phyloP scores from a whole-genome alignment of 2,888 invertebrate species.

The Fragum fragum region DNA sequence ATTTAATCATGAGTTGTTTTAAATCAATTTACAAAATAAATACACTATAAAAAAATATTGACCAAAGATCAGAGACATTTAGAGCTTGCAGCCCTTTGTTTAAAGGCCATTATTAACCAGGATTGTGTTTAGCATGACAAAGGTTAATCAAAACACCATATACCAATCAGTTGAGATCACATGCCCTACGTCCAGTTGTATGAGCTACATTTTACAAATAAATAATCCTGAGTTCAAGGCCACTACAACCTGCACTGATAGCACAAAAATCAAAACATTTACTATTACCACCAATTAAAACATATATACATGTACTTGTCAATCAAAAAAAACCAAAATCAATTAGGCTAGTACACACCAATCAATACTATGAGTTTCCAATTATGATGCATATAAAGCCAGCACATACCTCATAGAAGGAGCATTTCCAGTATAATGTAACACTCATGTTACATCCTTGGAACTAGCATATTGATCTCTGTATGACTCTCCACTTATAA shows the following conservation, averaged over 20 bases:
- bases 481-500: constrained; percentile 16
- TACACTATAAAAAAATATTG: too few relatives aligned
- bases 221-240: background rate
- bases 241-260: too few relatives aligned
- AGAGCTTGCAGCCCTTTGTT: too few relatives aligned
- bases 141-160: too few relatives aligned
- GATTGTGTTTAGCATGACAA: too few relatives aligned
- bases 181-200: background rate
- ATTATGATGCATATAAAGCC: background rate
- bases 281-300: background rate
- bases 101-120: too few relatives aligned
- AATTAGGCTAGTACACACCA: background rate
- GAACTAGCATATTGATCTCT: background rate
- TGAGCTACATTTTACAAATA: background rate
- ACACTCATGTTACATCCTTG: constrained; percentile 19
- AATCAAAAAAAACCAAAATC: background rate
- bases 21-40: too few relatives aligned
- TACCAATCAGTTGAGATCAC: too few relatives aligned
- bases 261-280: background rate
- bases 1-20: too few relatives aligned
- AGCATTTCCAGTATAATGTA: background rate
- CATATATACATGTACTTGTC: background rate
- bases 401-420: background rate
- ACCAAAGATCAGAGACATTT: too few relatives aligned
- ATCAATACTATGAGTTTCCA: background rate